Percentiles rank a stretch among this genome's conserved stretches.
phyloP scores from a whole-genome alignment of 2,888 invertebrate species.

The Latrodectus elegans region DNA sequence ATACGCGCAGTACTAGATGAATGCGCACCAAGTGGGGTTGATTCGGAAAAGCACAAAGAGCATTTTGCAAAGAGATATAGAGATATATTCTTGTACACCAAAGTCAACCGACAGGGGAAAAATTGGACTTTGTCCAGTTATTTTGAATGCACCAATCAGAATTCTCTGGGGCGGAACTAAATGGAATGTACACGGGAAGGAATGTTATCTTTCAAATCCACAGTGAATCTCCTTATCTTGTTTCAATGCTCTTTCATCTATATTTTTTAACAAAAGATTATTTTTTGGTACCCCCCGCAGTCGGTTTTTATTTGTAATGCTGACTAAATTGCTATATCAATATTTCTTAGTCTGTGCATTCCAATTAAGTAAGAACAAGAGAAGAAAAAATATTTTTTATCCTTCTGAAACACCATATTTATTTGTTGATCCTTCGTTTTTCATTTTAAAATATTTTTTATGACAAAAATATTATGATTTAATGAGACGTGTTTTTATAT shows the following conservation, averaged over 20 bases:
- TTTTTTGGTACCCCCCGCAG: conserved; percentile 4
- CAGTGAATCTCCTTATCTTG: conserved; percentile 46
- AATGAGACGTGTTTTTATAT: too few relatives aligned
- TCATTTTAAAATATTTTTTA: too few relatives aligned
- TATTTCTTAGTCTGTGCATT: conserved; percentile 18
- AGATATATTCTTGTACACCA: conserved; percentile 50
- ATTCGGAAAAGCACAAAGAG: conserved; percentile 4
- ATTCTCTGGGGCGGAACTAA: conserved; percentile 54
- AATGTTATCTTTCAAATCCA: conserved; percentile 56
- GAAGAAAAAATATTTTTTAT: background rate
- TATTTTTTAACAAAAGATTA: conserved; percentile 41
- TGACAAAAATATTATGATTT: too few relatives aligned
- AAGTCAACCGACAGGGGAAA: conserved; percentile 59
- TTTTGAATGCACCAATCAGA: conserved; percentile 67
- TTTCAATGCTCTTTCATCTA: conserved; percentile 55
- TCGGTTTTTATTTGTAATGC: conserved; percentile 23
- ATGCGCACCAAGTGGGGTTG: conserved; percentile 15
- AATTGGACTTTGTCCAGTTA: conserved; percentile 66
- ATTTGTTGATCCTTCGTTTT: too few relatives aligned
- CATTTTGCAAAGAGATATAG: conserved; percentile 47
- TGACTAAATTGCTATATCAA: conserved; percentile 39
- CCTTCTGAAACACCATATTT: too few relatives aligned
- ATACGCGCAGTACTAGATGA: conserved; percentile 35
- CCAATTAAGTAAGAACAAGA: background rate
- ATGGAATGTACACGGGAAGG: conserved; percentile 31